Evolutionary conservation across 2,113 vertebrate species (phyloP).

Genomic region (Toxotes jaculatrix): DNA sequence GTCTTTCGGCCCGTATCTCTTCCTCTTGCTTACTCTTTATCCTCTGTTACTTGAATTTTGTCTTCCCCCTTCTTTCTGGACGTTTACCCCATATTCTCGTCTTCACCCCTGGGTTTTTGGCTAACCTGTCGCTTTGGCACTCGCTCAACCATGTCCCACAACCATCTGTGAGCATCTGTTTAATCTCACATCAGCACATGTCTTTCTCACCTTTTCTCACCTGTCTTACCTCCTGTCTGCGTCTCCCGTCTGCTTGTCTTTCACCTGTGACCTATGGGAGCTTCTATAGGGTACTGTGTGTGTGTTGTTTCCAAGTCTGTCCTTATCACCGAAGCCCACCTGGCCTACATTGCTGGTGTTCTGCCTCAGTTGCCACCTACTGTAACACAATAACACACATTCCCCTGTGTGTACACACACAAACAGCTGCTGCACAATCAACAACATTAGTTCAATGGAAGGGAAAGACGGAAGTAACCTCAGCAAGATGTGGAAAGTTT

Average conservation of each 20-base stretch:
- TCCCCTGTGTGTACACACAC: slow-evolving; percentile 6
- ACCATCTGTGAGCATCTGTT: slow-evolving; percentile 79
- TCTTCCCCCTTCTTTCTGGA: slow-evolving; percentile 22
- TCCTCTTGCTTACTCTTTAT: slow-evolving; percentile 17
- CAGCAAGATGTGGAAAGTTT: slow-evolving; percentile 26
- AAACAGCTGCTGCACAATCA: slow-evolving; percentile 27
- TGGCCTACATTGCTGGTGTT: slow-evolving; percentile 59
- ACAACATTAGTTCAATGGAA: neutral
- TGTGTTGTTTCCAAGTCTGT: slow-evolving; percentile 32
- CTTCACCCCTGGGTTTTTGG: slow-evolving; percentile 41
- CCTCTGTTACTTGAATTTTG: slow-evolving; percentile 18
- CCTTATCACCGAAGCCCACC: slow-evolving; percentile 68
- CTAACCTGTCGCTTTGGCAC: slow-evolving; percentile 59
- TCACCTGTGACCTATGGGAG: slow-evolving; percentile 70
- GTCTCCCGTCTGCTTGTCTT: slow-evolving; percentile 64
- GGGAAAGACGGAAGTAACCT: neutral
- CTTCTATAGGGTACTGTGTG: slow-evolving; percentile 32
- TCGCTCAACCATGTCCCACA: slow-evolving; percentile 49
- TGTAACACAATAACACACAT: slow-evolving; percentile 30
- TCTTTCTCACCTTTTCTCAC: slow-evolving; percentile 57
- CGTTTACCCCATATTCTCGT: slow-evolving; percentile 25
- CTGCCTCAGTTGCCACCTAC: slow-evolving; percentile 44
- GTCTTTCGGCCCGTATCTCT: slow-evolving; percentile 19
- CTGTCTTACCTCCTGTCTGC: slow-evolving; percentile 49
- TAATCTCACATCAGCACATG: slow-evolving; percentile 72